A percentile compares a stretch with the other conserved stretches of the same genome.
These are phyloP conservation scores for Microtus ochrogaster DNA, from an alignment of 2,113 vertebrate species.

Conservation along the genomic window DNA sequence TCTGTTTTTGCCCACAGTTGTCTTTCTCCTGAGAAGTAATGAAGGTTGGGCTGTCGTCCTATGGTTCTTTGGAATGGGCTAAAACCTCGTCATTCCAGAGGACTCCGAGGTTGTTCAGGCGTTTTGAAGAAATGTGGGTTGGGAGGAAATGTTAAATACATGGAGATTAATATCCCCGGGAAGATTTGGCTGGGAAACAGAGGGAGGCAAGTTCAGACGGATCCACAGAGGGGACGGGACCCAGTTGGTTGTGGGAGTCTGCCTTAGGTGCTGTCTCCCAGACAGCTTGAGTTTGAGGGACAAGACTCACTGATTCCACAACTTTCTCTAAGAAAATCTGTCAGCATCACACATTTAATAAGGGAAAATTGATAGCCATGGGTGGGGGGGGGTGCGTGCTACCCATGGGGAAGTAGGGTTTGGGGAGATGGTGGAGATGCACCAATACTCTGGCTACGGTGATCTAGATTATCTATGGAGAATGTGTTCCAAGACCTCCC, in stretches of 20 bases:
- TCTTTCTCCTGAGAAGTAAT: background rate
- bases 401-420: fast-evolving
- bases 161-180: background rate
- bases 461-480: no score
- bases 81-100: conserved; percentile 31
- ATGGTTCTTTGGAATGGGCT: conserved; percentile 45
- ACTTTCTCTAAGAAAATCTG: background rate
- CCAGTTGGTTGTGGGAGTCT: background rate
- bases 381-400: background rate
- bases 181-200: conserved; percentile 38
- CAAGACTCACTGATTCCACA: background rate
- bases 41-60: background rate
- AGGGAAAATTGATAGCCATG: background rate
- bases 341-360: background rate
- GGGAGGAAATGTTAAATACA: conserved; percentile 55
- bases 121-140: conserved; percentile 35
- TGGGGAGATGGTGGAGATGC: background rate
- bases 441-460: background rate
- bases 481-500: background rate
- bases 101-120: background rate
- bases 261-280: background rate
- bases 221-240: background rate
- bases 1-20: background rate
- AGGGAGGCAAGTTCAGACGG: conserved; percentile 34
- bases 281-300: background rate